Base-by-base conservation (phyloP, 2,113 vertebrate genomes). In the Brachyhypopomus occidentalis region DNA sequence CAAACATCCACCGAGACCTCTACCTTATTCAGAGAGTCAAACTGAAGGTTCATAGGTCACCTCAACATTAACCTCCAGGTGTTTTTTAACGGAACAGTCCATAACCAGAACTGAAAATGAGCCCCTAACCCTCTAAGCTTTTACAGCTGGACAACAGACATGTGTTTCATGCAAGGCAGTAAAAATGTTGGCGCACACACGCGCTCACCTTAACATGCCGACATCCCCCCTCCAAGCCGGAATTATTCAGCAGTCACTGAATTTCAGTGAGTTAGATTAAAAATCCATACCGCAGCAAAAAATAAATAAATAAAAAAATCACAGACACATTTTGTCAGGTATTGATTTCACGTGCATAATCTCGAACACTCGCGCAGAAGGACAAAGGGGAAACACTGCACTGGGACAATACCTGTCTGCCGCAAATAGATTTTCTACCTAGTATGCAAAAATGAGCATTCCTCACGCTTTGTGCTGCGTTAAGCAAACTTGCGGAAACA, bases 311-410 rank as follows among this genome's bases (percentile, higher is more conserved):
- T 60, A 38, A 64, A 23, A 52, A 78, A 75, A 83, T 75, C 66
- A 60, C 36, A 19, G 34, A 23, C 84, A 80, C 74, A 2, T 72
- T 83, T 59, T 83, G 82, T 85, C 84, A 86, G 36, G 22, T 82
- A 88, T 86, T 84, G 84, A 86, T 88, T 86, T 63, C 34, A 60
- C 17, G 16, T 22, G 79, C 84, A 85, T 83, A 75, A 81, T 81
- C 66, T 66, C 12, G 67, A 70, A 79, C 76, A 62, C 77, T 23
- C 58, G 3, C 58, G 20, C 58, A n/a, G 4, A n/a, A n/a, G 58
- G 58, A 48, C 16, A n/a, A 52, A 23, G 16, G 56, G 62, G 59
- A 77, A 75, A 48, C 1, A 59, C 52, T 48, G 66, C 52, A 22
- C 48, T 34, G 55, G 36, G 78, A 85, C 70, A 81, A 72, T 84